Base-by-base conservation (phyloP, 2,797 vertebrate species). In the Galaxias olidus region DNA sequence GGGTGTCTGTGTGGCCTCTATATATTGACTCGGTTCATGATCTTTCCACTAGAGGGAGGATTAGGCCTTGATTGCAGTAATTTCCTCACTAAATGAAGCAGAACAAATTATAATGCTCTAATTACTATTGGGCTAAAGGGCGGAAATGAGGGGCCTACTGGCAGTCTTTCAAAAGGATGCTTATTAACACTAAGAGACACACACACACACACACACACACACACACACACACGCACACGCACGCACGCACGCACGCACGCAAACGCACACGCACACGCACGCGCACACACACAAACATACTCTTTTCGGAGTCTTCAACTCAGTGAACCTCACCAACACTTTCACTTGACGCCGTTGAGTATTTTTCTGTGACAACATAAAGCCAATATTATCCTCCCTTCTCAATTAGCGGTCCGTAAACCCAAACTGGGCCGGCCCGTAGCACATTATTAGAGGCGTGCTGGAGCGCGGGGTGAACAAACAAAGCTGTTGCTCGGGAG, bases 1-100 rank as follows among this genome's bases (percentile, higher is more conserved):
- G 69, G 64, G 53, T n/a, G 47, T 41, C 59, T 12, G 8, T 57
- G 60, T 69, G 51, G 30, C 8, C 59, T 57, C 68, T 57, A 40
- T 69, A 51, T 69, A 42, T 60, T 59, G 14, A 47, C 55, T 72
- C 61, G 62, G 68, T 63, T 71, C 66, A 69, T 63, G 72, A 66
- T 74, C 63, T 75, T 69, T 68, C 75, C 69, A 79, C 43, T 78
- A 52, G 59, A 78, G 68, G 79, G 76, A 71, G 77, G 69, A 85
- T 85, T 79, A 78, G 55, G 68, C 59, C 66, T 78, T 78, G 64
- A 87, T 80, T 81, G 76, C 78, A 72, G 79, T 78, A 56, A 88
- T 88, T 86, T 83, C 75, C 75, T 74, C 68, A 59, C 14, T 50
- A 79, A 86, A 83, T 84, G 77, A 86, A 79, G 73, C 59, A 12